Evolutionary conservation across 2,113 vertebrate genomes (phyloP), one percentile per base, ranked within the genome.

Genomic region (Takifugu flavidus): DNA sequence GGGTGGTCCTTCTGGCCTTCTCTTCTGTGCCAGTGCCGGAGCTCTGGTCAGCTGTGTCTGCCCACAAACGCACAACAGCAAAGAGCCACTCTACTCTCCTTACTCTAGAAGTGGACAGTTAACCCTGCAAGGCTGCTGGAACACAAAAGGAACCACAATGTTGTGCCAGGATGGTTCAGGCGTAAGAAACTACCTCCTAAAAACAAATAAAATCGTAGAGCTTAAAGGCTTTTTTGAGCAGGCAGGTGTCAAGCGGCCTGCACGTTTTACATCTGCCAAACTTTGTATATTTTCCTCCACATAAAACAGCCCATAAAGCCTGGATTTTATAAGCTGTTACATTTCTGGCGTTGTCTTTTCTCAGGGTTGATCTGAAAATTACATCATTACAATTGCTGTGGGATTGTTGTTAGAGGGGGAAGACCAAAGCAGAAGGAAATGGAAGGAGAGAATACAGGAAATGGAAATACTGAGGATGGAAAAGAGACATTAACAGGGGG

Each of bases 211-310:
- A n/a, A n/a, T n/a, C 27, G 27, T 45, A 39, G 67, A 50, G 34
- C 34, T 39, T 39, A 39, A 39, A 10, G 34, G 6, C 6, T 63
- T 53, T 13, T 82, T 65, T 69, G 57, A 47, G 50, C 49, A 59
- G 82, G 77, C 79, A 81, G 78, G 80, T 81, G 80, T 80, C 77
- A 70, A 68, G 63, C 29, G 25, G 64, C 62, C 70, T 53, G 75
- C 75, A 60, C 73, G 72, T 80, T 83, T 83, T 74, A 83, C 76
- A 84, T 74, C 73, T 56, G 53, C 80, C 74, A n/a, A 14, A 47
- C 84, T 85, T 88, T 84, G 79, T 72, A 59, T 60, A 78, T 75
- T 78, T 82, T 79, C 65, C 79, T 75, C 68, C 70, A 60, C 67
- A 65, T 72, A 53, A 76, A 76, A 83, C 77, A 74, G 49, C 66